phyloP scores from a whole-genome alignment of 2,113 vertebrate species.

The Chloroceryle aenea region DNA sequence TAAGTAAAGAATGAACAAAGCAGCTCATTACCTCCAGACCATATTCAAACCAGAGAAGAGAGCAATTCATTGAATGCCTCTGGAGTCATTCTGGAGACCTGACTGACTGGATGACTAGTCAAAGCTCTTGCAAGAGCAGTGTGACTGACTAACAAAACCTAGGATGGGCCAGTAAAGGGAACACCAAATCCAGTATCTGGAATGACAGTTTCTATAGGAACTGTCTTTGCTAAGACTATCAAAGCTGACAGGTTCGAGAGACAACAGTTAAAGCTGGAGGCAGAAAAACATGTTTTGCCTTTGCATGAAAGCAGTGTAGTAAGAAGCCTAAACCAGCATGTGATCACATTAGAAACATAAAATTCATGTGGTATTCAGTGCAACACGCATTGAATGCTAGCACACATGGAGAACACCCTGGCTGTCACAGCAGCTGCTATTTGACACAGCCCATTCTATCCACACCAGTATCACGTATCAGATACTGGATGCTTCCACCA shows the following conservation, averaged over 20 bases:
- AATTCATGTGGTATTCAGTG: neutral
- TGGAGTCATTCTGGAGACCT: neutral
- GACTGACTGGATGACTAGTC: neutral
- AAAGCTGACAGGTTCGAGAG: neutral
- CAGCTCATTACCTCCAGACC: neutral
- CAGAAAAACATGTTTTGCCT: neutral
- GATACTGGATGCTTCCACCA: neutral
- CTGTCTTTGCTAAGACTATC: neutral
- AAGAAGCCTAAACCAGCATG: neutral
- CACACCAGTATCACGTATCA: neutral
- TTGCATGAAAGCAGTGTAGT: neutral
- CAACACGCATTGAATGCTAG: neutral
- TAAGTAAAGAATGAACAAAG: neutral
- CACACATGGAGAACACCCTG: rapidly evolving
- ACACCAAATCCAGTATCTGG: neutral
- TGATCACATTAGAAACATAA: neutral
- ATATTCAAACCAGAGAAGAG: neutral
- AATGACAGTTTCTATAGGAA: rapidly evolving
- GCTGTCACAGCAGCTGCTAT: neutral
- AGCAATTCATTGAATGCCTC: neutral
- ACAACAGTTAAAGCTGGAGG: neutral
- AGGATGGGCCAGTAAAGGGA: neutral
- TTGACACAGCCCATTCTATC: neutral
- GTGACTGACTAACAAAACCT: neutral
- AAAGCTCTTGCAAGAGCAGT: neutral